Evolutionary conservation across 1,140 invertebrate genomes (phyloP).

Genomic region (Drosophila grimshawi): DNA sequence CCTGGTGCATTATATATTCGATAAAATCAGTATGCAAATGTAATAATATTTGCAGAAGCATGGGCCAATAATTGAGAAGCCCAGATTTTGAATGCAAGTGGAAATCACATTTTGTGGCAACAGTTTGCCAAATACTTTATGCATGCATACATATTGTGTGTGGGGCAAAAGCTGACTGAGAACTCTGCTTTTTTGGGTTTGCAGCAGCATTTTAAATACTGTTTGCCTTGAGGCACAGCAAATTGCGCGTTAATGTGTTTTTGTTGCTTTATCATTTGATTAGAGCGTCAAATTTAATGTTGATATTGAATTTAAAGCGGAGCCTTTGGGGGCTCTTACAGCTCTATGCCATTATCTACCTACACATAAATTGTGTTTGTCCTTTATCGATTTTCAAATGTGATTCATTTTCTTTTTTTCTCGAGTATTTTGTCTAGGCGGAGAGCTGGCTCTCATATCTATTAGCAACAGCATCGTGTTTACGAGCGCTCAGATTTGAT

Average conservation of each 20-base stretch:
- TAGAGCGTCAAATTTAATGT: constrained; percentile 38
- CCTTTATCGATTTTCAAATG: constrained; percentile 81
- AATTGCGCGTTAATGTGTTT: constrained; percentile 76
- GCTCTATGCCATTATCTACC: constrained; percentile 4
- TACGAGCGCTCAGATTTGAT: constrained; percentile 65
- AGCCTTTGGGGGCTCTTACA: constrained; percentile 18
- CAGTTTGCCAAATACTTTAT: constrained; percentile 4
- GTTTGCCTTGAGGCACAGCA: constrained; percentile 51
- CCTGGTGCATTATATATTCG: background rate
- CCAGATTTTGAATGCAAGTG: constrained; percentile 1
- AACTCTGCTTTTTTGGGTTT: background rate
- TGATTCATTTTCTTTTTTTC: constrained; percentile 55
- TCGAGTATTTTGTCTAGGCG: constrained; percentile 7
- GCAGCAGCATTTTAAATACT: constrained; percentile 34
- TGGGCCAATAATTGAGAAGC: constrained; percentile 16
- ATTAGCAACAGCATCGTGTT: constrained; percentile 45
- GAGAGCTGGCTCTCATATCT: constrained; percentile 60
- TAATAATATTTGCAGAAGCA: constrained; percentile 10
- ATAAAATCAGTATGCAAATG: constrained; percentile 3
- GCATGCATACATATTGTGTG: background rate
- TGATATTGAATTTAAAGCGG: constrained; percentile 77
- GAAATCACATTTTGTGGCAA: constrained; percentile 3
- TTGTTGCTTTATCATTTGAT: constrained; percentile 62
- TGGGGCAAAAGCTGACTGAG: background rate
- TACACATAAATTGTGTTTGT: constrained; percentile 59